Evolutionary conservation across 2,888 invertebrate genomes (phyloP).

Genomic region (Disparrhopalites patrizii): DNA sequence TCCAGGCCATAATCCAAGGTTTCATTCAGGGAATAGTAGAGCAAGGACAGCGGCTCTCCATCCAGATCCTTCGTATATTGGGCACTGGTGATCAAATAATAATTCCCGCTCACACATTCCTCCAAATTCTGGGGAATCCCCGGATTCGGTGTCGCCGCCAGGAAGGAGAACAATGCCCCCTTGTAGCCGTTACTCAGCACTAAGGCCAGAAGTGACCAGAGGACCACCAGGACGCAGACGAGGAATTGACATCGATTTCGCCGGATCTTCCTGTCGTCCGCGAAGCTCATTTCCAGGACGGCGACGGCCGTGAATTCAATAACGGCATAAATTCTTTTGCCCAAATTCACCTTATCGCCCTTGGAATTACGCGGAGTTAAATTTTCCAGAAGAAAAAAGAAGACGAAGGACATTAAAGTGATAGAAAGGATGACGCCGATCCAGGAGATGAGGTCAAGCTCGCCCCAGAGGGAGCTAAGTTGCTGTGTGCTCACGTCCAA

Average conservation of each 20-base stretch:
- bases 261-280: background rate
- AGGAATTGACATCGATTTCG: background rate
- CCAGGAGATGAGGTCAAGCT: constrained; percentile 1
- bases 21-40: constrained; percentile 3
- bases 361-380: background rate
- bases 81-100: background rate
- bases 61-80: background rate
- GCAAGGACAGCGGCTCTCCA: background rate
- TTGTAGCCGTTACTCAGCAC: constrained; percentile 14
- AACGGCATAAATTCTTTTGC: background rate
- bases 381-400: background rate
- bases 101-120: background rate
- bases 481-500: background rate
- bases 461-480: background rate
- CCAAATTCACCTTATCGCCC: background rate
- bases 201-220: background rate
- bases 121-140: background rate
- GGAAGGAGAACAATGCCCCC: constrained; percentile 1
- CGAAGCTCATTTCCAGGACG: background rate
- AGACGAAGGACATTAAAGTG: background rate
- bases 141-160: background rate
- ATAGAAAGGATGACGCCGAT: background rate
- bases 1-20: background rate
- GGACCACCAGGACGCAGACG: background rate
- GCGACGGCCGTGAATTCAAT: background rate